Conservation (phyloP, 2,113 vertebrate genomes). For the Piaya cayana region DNA sequence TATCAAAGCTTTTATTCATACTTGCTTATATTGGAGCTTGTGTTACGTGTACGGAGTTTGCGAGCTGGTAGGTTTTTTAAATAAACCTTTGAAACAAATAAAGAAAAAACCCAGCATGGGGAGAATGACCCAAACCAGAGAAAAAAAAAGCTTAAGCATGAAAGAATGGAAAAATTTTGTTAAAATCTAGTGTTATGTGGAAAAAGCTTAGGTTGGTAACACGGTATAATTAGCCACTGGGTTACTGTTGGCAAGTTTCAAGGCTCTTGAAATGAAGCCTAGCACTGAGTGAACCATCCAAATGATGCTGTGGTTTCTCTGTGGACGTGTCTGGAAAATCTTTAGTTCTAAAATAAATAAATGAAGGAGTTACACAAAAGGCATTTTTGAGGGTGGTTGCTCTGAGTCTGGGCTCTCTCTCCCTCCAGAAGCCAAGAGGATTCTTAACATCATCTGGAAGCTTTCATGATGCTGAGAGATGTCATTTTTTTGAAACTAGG, state of each 20-base stretch:
- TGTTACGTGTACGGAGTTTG: not conserved
- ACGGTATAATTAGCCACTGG: slow-evolving; percentile 34
- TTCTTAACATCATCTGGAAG: slow-evolving; percentile 43
- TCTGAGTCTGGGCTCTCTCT: not conserved
- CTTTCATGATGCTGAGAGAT: not conserved
- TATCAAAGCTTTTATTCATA: not conserved
- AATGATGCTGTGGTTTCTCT: slow-evolving; percentile 51
- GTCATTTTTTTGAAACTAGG: not conserved
- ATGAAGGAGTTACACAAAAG: slow-evolving; percentile 28
- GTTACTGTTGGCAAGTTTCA: slow-evolving; percentile 18
- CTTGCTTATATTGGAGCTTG: not conserved
- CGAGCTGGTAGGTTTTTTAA: not conserved
- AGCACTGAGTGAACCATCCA: not conserved
- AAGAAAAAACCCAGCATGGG: not conserved
- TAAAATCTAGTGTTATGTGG: slow-evolving; percentile 25
- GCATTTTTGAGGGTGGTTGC: slow-evolving; percentile 39
- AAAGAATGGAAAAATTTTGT: slow-evolving; percentile 53
- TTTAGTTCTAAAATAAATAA: slow-evolving; percentile 47
- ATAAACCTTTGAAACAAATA: not conserved
- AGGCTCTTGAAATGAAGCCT: slow-evolving; percentile 44
- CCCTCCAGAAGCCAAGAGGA: not conserved
- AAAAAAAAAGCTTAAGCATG: not conserved
- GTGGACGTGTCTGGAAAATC: slow-evolving; percentile 56
- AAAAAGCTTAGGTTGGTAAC: slow-evolving; percentile 47
- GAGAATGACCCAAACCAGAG: not conserved